Conservation (phyloP, 2,797 vertebrate species). For the Diplodus puntazzo region DNA sequence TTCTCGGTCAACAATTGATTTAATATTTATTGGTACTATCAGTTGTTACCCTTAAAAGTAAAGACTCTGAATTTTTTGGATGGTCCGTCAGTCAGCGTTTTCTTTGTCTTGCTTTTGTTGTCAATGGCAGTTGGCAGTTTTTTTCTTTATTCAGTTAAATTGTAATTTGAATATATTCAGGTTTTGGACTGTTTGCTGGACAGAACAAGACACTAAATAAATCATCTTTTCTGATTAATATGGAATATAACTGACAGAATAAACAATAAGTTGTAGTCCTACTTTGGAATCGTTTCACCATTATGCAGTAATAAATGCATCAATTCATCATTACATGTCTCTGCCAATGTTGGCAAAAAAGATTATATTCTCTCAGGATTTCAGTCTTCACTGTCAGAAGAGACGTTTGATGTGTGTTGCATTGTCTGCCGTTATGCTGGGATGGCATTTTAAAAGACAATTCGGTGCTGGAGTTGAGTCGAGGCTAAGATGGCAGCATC, state of each 20-base stretch:
- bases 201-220: constrained; percentile 3
- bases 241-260: background rate
- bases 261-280: background rate
- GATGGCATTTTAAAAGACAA: constrained; percentile 36
- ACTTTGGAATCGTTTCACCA: background rate
- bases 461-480: constrained; percentile 48
- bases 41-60: too few species aligned
- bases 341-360: background rate
- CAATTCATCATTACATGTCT: background rate
- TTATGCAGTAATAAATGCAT: background rate
- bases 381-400: constrained; percentile 9
- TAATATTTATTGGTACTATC: too few species aligned
- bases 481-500: constrained; percentile 53
- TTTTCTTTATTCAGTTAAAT: background rate
- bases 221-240: background rate
- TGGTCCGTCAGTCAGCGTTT: too few species aligned
- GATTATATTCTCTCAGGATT: background rate
- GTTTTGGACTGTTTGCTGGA: background rate
- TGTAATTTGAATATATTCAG: background rate
- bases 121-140: too few species aligned
- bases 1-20: too few species aligned
- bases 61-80: too few species aligned
- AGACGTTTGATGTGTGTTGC: constrained; percentile 16
- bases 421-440: constrained; percentile 19
- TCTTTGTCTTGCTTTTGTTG: too few species aligned